Base-by-base conservation (phyloP, 2,113 vertebrate genomes). In the Aptenodytes forsteri region DNA sequence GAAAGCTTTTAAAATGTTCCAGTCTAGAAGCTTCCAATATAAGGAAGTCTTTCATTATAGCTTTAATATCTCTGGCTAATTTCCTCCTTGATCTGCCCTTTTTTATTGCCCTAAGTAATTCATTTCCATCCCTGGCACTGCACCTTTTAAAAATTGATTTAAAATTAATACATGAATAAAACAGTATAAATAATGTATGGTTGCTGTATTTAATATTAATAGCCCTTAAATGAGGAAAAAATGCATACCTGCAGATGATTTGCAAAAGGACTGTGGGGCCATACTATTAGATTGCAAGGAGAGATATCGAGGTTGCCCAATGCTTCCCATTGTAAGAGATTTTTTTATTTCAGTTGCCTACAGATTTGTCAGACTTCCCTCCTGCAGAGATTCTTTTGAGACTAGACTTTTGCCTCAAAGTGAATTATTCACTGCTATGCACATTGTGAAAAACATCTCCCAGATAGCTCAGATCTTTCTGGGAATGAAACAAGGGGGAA, bases 161-260 rank as follows among this genome's bases (percentile, higher is more conserved):
- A 59, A 97, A 97, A 96, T 97, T 95, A 93, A 96, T 96, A 95
- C 59, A 92, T 81, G 42, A 93, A 97, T 97, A 92, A 96, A 97
- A 97, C 95, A 97, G 47, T 92, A 97, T 97, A 96, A 97, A 97
- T 97, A 97, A 97, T 96, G 83, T 93, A 97, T 96, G 77, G 59
- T 84, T 88, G 67, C 79, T 95, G 76, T 95, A 91, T 97, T 97
- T 96, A 97, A 97, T 97, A 97, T 97, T 97, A 93, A 97, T 97
- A 95, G 86, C 79, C 69, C 72, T 65, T 97, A 96, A 96, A 95
- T 95, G 95, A 90, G 88, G 76, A 85, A 90, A 90, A 89, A 96
- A 40, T 90, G 50, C 87, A 91, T 96, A 92, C 47, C 59, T 94
- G 71, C 58, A 88, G 59, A 94, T 50, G 64, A 83, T 92, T 91